A percentile compares a stretch with the other conserved stretches of the same genome.
Conservation (phyloP, 1,140 invertebrate genomes). For the Parapsyche elsis region DNA sequence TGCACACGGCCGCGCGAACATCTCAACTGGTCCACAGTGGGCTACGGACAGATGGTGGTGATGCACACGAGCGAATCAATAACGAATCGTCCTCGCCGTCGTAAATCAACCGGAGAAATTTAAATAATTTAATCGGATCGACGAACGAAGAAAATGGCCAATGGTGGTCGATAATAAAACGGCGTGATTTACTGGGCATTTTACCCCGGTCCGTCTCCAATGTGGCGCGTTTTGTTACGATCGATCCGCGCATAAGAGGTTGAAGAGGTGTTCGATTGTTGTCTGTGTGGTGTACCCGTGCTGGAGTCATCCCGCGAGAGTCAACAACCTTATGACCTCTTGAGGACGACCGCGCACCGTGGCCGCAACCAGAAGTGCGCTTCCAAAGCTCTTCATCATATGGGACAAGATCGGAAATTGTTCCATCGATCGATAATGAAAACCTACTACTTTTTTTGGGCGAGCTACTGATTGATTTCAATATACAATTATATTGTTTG, state of each 20-base stretch:
- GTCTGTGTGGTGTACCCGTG: slow-evolving; percentile 22
- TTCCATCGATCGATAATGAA: no score
- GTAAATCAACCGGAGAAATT: not conserved
- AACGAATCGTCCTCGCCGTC: not conserved
- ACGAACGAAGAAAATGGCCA: no score
- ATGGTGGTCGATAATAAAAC: slow-evolving; percentile 9
- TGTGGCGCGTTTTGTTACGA: not conserved
- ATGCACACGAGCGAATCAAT: not conserved
- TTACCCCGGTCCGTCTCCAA: not conserved
- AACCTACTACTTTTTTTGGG: no score
- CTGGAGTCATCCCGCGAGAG: slow-evolving; percentile 26
- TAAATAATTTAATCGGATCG: no score
- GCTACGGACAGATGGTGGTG: no score
- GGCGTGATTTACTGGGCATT: slow-evolving; percentile 25
- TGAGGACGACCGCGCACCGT: slow-evolving; percentile 13
- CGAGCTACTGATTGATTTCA: no score
- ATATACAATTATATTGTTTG: no score
- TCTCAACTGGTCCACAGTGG: not conserved
- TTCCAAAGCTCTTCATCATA: no score
- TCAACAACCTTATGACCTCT: slow-evolving; percentile 44
- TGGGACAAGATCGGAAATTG: no score
- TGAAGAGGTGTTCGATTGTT: slow-evolving; percentile 32
- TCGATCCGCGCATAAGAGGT: no score
- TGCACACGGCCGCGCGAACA: not conserved
- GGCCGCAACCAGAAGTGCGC: not conserved